Evolutionary conservation across 1,140 invertebrate species (phyloP), one percentile per base, ranked within the genome.

Genomic region (Ostrea edulis): DNA sequence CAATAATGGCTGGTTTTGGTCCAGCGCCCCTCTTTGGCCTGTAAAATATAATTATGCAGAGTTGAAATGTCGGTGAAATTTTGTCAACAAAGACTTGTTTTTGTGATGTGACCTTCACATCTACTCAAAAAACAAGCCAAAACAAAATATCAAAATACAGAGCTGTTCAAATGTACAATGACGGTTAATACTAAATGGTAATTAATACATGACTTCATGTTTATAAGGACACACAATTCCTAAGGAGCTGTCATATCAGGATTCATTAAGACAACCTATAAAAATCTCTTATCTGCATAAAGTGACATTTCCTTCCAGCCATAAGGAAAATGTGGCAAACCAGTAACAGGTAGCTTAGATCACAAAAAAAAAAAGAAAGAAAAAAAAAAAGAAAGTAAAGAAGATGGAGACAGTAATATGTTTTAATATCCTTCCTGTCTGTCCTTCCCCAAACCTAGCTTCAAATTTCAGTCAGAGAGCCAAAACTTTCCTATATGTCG

Each of bases 1-100:
- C 93, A 93, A 87, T 93, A 93, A 86, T 90, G 85, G 35, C 92
- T 93, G 8, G 91, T 92, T 54, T 91, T 89, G 85, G 90, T 90
- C 93, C 93, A 93, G 54, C 92, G 87, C 29, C 91, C 92, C 68
- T 91, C 91, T 90, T 93, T 92, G 12, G 89, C 89, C 93, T 93
- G 91, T 44, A 93, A 92, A 85, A 89, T 25, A 90, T 82, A 84
- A 88, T 58, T 81, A 29, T 8, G 14, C 8, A 81, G 22, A 29
- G 25, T 62, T 62, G 17, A 62, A 62, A 62, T 62, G 17, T 62
- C 17, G 55, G 55, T 62, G 3, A 62, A n/a, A 12, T 11, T 17
- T 58, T 58, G 55, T 58, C 55, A 12, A 58, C 55, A 58, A 58
- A 58, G 55, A n/a, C n/a, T 62, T 62, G n/a, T 62, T 62, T 62